phyloP scores from a whole-genome alignment of 2,113 vertebrate species.

The Lota lota region DNA sequence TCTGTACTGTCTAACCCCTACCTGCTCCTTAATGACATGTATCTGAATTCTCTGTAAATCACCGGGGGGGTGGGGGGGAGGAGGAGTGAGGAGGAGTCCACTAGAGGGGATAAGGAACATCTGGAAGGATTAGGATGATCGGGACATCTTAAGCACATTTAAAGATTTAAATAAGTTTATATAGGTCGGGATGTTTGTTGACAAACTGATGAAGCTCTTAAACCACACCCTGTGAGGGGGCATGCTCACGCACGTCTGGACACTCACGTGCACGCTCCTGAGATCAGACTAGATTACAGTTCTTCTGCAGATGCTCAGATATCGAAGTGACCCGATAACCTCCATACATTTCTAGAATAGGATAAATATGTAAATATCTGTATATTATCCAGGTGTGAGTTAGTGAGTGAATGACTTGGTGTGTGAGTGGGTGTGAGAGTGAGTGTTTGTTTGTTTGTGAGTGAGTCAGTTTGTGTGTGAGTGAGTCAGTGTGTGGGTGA shows the following conservation, averaged over 20 bases:
- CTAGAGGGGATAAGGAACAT: conserved; percentile 64
- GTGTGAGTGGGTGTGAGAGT: conserved; percentile 31
- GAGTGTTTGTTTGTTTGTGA: conserved; percentile 9
- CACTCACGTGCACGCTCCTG: no score
- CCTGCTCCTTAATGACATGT: no score
- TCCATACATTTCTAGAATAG: neutral
- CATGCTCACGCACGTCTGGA: no score
- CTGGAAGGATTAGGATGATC: conserved; percentile 62
- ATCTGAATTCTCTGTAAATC: neutral
- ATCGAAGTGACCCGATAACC: no score
- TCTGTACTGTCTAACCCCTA: no score
- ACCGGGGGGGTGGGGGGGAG: conserved; percentile 7
- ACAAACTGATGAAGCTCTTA: conserved; percentile 78
- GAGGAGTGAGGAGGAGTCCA: conserved; percentile 63
- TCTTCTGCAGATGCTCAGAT: no score
- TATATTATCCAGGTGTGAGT: conserved; percentile 14
- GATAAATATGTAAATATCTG: no score
- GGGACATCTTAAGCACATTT: conserved; percentile 70
- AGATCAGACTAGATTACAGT: no score
- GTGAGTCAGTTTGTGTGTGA: conserved; percentile 20
- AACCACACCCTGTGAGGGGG: conserved; percentile 72
- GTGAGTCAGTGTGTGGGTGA: neutral
- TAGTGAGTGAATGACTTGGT: conserved; percentile 14
- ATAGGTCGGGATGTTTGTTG: conserved; percentile 79
- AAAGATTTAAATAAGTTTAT: conserved; percentile 57